These are phyloP conservation scores for Asarcornis scutulata DNA, from an alignment of 2,113 vertebrate genomes.

Conservation along the genomic window DNA sequence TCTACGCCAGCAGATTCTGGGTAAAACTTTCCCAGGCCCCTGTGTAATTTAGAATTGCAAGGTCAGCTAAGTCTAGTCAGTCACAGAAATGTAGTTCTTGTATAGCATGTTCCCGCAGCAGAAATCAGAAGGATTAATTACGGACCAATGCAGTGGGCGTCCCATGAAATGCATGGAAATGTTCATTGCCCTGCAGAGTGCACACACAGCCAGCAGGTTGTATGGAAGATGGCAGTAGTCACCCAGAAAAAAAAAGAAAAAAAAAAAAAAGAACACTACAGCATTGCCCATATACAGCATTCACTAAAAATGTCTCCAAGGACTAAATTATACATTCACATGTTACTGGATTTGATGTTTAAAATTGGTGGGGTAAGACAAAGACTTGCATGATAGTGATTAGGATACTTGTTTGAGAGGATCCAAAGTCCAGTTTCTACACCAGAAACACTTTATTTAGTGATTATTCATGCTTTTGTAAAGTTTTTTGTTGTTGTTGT, in stretches of 20 bases:
- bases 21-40: not conserved
- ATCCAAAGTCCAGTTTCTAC: not conserved
- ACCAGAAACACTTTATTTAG: not conserved
- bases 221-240: not conserved
- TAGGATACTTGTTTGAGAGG: not conserved
- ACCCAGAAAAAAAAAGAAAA: not conserved
- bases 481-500: not conserved
- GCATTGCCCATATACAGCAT: not conserved
- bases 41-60: not conserved
- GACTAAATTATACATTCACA: not conserved
- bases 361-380: not conserved
- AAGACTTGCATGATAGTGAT: not conserved
- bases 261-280: rapidly evolving
- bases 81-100: not conserved
- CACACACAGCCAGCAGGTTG: not conserved
- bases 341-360: not conserved
- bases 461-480: not conserved
- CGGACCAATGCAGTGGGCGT: not conserved
- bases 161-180: not conserved
- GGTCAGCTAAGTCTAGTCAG: not conserved
- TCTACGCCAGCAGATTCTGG: not conserved
- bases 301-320: not conserved
- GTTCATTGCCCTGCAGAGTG: too few species aligned
- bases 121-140: not conserved
- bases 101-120: not conserved